Evolutionary conservation across 2,888 invertebrate genomes (phyloP).

Genomic region (Adelognathus sp.): DNA sequence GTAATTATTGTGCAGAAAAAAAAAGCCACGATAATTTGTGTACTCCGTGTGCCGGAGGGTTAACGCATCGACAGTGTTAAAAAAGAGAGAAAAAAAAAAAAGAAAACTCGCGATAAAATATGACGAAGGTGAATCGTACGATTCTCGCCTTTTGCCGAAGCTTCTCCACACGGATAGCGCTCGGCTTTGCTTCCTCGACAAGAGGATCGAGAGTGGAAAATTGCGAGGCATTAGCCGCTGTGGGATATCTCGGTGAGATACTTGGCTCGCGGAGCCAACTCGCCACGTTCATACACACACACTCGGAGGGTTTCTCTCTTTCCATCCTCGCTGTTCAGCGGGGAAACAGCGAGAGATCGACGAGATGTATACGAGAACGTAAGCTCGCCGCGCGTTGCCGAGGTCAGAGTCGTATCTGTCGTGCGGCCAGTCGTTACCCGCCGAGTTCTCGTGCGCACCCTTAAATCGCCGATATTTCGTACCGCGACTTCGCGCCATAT

Average conservation of each 20-base stretch:
- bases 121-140: slow-evolving; percentile 18
- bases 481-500: slow-evolving; percentile 64
- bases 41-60: slow-evolving; percentile 14
- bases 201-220: slow-evolving; percentile 55
- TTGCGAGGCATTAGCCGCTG: slow-evolving; percentile 55
- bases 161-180: not conserved
- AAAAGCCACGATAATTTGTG: slow-evolving; percentile 37
- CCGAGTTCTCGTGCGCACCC: slow-evolving; percentile 62
- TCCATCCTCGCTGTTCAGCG: slow-evolving; percentile 24
- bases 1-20: slow-evolving; percentile 46
- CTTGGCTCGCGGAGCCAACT: slow-evolving; percentile 20
- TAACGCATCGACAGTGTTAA: slow-evolving; percentile 21
- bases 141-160: slow-evolving; percentile 18
- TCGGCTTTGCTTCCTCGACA: slow-evolving; percentile 7
- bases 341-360: slow-evolving; percentile 33
- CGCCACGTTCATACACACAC: slow-evolving; percentile 2
- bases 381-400: slow-evolving; percentile 42
- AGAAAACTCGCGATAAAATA: slow-evolving; percentile 14
- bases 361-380: slow-evolving; percentile 23
- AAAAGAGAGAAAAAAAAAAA: not conserved
- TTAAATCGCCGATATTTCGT: slow-evolving; percentile 65
- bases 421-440: slow-evolving; percentile 61
- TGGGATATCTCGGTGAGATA: slow-evolving; percentile 49
- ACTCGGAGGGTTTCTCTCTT: slow-evolving; percentile 29
- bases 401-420: slow-evolving; percentile 65